Evolutionary conservation across 2,888 invertebrate genomes (phyloP), one percentile per base, ranked within the genome.

Genomic region (Troglohyphantes excavatus): DNA sequence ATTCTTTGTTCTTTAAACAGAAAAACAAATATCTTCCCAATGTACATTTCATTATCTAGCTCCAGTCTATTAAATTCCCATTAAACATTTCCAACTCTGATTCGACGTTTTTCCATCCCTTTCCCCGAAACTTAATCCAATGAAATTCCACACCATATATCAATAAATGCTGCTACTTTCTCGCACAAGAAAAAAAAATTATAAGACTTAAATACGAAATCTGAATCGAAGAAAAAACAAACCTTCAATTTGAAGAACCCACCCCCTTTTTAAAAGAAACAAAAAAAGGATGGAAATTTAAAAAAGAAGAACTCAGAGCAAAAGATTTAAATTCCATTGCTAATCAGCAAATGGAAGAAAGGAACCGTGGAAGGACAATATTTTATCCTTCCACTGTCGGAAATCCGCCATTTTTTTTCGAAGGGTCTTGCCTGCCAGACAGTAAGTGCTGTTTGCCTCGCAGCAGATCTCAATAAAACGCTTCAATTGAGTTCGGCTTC

Each of bases 271-370:
- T 9, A 33, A 33, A 33, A 33, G 9, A 33, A 33, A 33, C 3
- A 33, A 53, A n/a, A 53, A 53, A 5, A 9, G 17, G 17, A 53
- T n/a, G 29, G 17, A 46, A 13, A 73, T 23, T 39, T 26, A 26
- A 73, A 53, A 7, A 43, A 53, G 21, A 65, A 78, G 39, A 63
- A 78, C 0, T 13, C 39, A n/a, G 43, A 78, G 65, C 63, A 17
- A 21, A 76, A 21, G 53, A 82, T 82, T 82, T 82, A 82, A 82
- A 65, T 83, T 65, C 73, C 72, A 39, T 63, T 65, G 43, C 73
- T 83, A 83, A 83, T 83, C 83, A 83, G 73, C 72, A 73, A 83
- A 83, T 83, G 83, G 83, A 83, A 83, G 73, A 73, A 73, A 70
- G 72, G 33, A 59, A 70, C 26, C 19, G 9, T 39, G 33, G 61